Conservation (phyloP, 2,888 invertebrate species). For the Gerris lacustris region DNA sequence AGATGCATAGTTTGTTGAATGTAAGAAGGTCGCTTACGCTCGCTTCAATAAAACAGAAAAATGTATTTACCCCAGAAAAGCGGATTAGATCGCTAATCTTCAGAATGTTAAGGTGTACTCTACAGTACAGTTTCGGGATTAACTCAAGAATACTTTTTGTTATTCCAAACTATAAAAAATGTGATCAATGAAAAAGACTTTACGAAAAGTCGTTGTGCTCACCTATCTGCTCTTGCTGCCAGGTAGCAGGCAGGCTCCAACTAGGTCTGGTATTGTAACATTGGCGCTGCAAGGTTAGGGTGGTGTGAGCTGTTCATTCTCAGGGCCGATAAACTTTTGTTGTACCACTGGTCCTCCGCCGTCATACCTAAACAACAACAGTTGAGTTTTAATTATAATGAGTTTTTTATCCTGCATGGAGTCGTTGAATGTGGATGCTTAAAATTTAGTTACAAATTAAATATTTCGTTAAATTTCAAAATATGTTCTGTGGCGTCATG, state of each 20-base stretch:
- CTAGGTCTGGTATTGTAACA: slow-evolving; percentile 95
- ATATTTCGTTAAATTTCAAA: background rate
- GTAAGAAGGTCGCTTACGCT: too few species aligned
- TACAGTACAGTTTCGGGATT: too few species aligned
- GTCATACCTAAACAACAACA: slow-evolving; percentile 59
- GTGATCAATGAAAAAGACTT: too few species aligned
- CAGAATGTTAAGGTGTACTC: too few species aligned
- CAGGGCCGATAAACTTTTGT: slow-evolving; percentile 90
- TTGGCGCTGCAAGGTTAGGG: slow-evolving; percentile 87
- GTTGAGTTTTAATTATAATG: background rate
- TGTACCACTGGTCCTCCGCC: slow-evolving; percentile 95
- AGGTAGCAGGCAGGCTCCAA: slow-evolving; percentile 14
- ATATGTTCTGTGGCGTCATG: background rate
- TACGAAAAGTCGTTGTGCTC: too few species aligned
- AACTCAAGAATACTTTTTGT: too few species aligned
- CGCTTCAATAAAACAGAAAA: too few species aligned
- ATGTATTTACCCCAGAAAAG: too few species aligned
- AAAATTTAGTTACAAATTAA: background rate
- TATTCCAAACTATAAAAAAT: too few species aligned
- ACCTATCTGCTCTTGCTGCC: slow-evolving; percentile 1
- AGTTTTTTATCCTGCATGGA: background rate
- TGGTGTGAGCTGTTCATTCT: slow-evolving; percentile 94
- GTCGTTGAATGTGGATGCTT: background rate
- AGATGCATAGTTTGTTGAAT: too few species aligned
- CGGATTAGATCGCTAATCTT: too few species aligned